phyloP scores from a whole-genome alignment of 2,797 vertebrate genomes.

The Bradypodion pumilum region DNA sequence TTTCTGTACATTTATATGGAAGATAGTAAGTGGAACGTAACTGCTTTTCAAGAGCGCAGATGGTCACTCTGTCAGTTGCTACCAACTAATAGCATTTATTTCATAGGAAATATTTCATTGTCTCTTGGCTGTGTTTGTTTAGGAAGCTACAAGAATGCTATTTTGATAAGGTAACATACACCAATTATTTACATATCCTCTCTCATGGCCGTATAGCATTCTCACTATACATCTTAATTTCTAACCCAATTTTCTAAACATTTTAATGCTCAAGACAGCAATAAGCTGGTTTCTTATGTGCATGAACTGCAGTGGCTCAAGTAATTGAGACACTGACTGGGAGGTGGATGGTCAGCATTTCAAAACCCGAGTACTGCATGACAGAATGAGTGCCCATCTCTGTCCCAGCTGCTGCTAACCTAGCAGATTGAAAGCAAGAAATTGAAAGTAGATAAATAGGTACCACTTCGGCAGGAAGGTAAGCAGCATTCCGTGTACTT shows the following conservation, averaged over 20 bases:
- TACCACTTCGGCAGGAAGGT: too few relatives aligned
- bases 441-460: too few relatives aligned
- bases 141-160: neutral
- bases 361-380: too few relatives aligned
- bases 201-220: neutral
- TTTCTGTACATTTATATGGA: neutral
- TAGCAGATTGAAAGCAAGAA: too few relatives aligned
- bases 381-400: too few relatives aligned
- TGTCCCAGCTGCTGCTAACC: too few relatives aligned
- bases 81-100: too few relatives aligned
- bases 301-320: too few relatives aligned
- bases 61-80: neutral
- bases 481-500: too few relatives aligned
- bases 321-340: too few relatives aligned
- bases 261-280: slow-evolving; percentile 10
- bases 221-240: neutral
- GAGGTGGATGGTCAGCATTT: too few relatives aligned
- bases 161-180: neutral
- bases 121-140: neutral
- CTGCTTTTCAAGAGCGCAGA: neutral
- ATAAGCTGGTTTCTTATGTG: slow-evolving; percentile 29
- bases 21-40: neutral
- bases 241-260: neutral
- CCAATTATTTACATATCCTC: neutral
- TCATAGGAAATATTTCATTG: too few relatives aligned